A percentile compares a stretch with the other conserved stretches of the same genome.
Conservation (phyloP, 2,113 vertebrate genomes). For the Triplophysa tibetana region DNA sequence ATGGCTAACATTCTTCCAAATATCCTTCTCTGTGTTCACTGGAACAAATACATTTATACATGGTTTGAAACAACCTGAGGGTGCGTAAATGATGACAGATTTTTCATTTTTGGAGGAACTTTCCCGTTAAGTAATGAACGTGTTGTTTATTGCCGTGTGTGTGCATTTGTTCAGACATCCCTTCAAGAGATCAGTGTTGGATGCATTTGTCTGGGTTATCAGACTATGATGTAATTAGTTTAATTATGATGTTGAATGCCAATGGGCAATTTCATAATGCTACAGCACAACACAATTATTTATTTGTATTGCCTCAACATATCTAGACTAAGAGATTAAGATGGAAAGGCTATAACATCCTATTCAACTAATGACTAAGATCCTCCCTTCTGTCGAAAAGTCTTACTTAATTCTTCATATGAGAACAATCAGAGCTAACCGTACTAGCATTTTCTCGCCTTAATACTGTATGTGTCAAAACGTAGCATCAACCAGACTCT, state of each 20-base stretch:
- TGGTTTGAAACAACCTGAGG: too few relatives aligned
- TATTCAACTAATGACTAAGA: conserved; percentile 45
- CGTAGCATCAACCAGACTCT: conserved; percentile 51
- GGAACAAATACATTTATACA: too few relatives aligned
- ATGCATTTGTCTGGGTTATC: conserved; percentile 54
- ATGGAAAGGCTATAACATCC: conserved; percentile 47
- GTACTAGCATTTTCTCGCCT: conserved; percentile 48
- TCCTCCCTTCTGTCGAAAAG: conserved; percentile 50
- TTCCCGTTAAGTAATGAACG: background rate
- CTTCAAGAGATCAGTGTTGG: conserved; percentile 47
- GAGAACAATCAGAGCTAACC: conserved; percentile 57
- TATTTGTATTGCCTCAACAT: background rate
- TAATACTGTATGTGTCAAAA: conserved; percentile 52
- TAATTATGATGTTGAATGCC: conserved; percentile 60
- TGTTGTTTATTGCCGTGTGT: conserved; percentile 15
- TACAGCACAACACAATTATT: conserved; percentile 42
- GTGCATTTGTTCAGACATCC: conserved; percentile 15
- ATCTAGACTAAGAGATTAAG: conserved; percentile 52
- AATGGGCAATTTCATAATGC: conserved; percentile 60
- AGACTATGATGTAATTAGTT: conserved; percentile 63
- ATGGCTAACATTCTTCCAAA: too few relatives aligned
- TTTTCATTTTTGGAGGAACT: too few relatives aligned
- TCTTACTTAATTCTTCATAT: conserved; percentile 52
- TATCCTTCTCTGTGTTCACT: too few relatives aligned
- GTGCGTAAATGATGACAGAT: too few relatives aligned